Base-by-base conservation (phyloP, 2,113 vertebrate species). In the Pseudois nayaur region DNA sequence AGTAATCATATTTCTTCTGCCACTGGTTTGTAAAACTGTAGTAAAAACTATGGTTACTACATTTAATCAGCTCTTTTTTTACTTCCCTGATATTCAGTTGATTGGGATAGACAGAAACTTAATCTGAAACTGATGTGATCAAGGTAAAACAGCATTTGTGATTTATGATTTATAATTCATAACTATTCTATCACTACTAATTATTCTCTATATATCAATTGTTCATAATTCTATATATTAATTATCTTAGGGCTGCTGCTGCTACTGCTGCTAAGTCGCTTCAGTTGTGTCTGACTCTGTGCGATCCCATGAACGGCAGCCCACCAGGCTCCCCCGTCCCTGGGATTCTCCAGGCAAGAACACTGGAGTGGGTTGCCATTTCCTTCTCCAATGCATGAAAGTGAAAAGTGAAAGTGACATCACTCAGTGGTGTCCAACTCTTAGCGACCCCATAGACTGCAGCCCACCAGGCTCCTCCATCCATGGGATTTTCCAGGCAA, bases 281-380 rank as follows among this genome's bases (percentile, higher is more conserved):
- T 59, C 25, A 59, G 57, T 59, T 0, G 3, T 59, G 57, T 59
- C 57, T 10, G 2, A 27, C 1, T 59, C 57, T 59, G 23, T 59
- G 57, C 1, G 8, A 57, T 8, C 8, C 21, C 55, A 57, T 9
- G 9, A 23, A 57, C 1, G 8, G 55, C 3, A 57, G 55, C 8
- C 8, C 21, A 57, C 3, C 8, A 57, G 55, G 1, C 55, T 57
- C 23, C 55, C 3, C 3, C 3, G 0, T 23, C 55, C 21, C 8
- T 57, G 55, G 21, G 8, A 55, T 57, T 57, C 21, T 57, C 21
- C 21, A 57, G 55, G 21, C 55, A 23, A 57, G 52, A 54, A 17
- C 52, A 54, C 52, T 54, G 52, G 16, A 54, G 16, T 54, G 52
- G 52, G 52, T 54, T 54, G 15, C 52, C 52, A 17, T 54, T 54